Evolutionary conservation across 1,140 invertebrate species (phyloP), one percentile per base, ranked within the genome.

Genomic region (Bombus haemorrhoidalis): DNA sequence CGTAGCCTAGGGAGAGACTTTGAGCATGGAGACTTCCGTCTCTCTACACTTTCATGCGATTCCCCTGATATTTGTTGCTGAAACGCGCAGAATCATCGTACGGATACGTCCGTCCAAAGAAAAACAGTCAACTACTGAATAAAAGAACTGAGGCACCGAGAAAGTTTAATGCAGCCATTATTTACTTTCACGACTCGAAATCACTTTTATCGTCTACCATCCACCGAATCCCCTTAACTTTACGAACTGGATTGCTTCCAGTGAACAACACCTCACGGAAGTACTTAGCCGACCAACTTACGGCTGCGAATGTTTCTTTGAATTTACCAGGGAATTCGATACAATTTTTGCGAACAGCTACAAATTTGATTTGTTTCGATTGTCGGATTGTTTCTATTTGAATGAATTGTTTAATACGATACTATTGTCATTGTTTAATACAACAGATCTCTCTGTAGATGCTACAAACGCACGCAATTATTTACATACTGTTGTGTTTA

Each of bases 1-100:
- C 79, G 76, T 53, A 77, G 76, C 85, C 88, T 89, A 89, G 81
- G 84, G 73, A 86, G 73, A 86, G 75, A 80, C 72, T 80, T 41
- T n/a, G 76, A 69, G 64, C 28, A 34, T 57, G 43, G 10, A 78
- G 64, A 68, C 59, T 86, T 81, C 84, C 84, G 68, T 71, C 41
- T 84, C 25, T 28, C 22, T 37, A 47, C 57, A 47, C 59, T 83
- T 80, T 78, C 87, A 47, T 76, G 41, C 57, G 25, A 53, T 76
- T 68, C 68, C 43, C 62, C 13, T 28, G 18, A 3, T 71, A 62
- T 41, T 41, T 25, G 47, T 32, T 72, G 18, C n/a, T 39, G 68
- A 43, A 73, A 71, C 34, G 6, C 32, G 39, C 34, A 34, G 25
- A 69, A 80, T 80, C 64, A 28, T 68, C 47, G 64, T 25, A 8